phyloP scores from a whole-genome alignment of 2,113 vertebrate genomes.

The Hippocampus abdominalis region DNA sequence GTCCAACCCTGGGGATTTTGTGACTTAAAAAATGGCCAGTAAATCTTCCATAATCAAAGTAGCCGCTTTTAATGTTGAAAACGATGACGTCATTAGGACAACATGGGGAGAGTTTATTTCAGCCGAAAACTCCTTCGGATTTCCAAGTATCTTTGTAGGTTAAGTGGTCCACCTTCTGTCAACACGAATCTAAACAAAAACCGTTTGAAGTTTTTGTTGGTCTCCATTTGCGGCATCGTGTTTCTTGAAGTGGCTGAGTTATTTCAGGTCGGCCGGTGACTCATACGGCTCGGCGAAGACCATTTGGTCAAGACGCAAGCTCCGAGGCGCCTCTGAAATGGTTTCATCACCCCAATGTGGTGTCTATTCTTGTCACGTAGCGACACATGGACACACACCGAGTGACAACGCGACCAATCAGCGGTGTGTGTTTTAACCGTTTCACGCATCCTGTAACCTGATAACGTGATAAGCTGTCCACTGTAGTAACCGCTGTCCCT shows the following conservation, averaged over 20 bases:
- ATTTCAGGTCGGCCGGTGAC: background rate
- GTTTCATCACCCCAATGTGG: background rate
- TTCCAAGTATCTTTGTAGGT: background rate
- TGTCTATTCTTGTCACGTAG: background rate
- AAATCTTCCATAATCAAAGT: background rate
- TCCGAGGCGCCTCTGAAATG: background rate
- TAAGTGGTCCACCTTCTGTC: background rate
- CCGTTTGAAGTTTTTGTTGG: background rate
- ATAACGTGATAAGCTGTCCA: too few species aligned
- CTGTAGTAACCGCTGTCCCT: too few species aligned
- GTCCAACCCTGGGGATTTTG: background rate
- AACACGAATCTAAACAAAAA: background rate
- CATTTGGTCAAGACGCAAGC: background rate
- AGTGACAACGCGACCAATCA: background rate
- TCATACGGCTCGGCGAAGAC: background rate
- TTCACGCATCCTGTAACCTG: too few species aligned
- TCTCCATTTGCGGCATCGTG: background rate
- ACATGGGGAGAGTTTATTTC: background rate
- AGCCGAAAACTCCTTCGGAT: background rate
- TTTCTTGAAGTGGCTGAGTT: background rate
- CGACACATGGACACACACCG: background rate
- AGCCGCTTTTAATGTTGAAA: background rate
- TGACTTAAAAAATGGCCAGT: background rate
- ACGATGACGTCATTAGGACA: background rate
- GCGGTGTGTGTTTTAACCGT: background rate